These are phyloP conservation scores for Cheirogaleus major DNA, from an alignment of 2,797 vertebrate genomes.

Conservation along the genomic window DNA sequence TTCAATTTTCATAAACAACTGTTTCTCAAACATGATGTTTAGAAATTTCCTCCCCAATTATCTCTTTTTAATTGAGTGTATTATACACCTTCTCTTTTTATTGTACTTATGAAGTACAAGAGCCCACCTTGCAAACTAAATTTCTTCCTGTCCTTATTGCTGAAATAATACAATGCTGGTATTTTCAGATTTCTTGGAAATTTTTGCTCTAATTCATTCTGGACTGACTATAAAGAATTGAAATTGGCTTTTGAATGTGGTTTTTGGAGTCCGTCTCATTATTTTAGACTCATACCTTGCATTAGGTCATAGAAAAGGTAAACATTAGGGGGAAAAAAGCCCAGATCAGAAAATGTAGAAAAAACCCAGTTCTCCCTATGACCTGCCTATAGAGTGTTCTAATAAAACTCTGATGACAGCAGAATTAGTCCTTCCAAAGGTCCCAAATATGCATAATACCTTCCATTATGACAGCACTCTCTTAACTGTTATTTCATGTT, in stretches of 20 bases:
- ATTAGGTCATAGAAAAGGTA: conserved; percentile 16
- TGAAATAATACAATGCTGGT: neutral
- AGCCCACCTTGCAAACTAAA: neutral
- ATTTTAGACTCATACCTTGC: neutral
- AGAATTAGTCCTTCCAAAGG: neutral
- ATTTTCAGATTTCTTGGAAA: neutral
- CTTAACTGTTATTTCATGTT: conserved; percentile 66
- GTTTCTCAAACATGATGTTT: conserved; percentile 24
- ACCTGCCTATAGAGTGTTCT: neutral
- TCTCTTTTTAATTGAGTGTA: neutral
- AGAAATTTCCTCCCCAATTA: neutral
- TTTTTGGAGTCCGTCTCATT: neutral
- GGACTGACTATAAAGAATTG: neutral
- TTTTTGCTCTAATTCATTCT: conserved; percentile 25
- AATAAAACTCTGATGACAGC: conserved; percentile 49
- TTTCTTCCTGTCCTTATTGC: neutral
- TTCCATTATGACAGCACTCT: conserved; percentile 43
- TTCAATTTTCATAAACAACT: conserved; percentile 16
- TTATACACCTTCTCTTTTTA: neutral
- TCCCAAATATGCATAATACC: neutral
- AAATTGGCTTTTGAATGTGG: neutral
- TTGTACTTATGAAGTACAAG: neutral
- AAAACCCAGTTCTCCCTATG: neutral
- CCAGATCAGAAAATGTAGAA: neutral
- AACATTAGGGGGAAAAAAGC: neutral